These are phyloP conservation scores for Scaptomyza tumidula DNA, from an alignment of 2,888 invertebrate species.

Conservation along the genomic window DNA sequence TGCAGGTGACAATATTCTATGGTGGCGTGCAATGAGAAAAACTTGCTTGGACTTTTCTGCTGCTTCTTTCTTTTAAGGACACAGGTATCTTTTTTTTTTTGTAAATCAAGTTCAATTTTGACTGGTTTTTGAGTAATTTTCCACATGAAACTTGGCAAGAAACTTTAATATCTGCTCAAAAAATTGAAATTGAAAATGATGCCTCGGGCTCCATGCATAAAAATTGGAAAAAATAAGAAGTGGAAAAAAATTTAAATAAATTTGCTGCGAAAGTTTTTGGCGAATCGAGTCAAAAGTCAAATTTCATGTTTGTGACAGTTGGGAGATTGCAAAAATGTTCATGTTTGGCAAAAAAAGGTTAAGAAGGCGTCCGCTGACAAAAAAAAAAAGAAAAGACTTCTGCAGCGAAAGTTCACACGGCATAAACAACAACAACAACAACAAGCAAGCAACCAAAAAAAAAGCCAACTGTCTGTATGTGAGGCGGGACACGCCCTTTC, in stretches of 20 bases:
- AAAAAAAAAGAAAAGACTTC: constrained; percentile 12
- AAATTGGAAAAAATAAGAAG: constrained; percentile 7
- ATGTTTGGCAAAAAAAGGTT: constrained; percentile 54
- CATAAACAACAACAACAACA: constrained; percentile 19
- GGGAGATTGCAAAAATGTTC: constrained; percentile 61
- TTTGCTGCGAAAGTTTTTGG: constrained; percentile 33
- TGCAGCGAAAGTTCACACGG: constrained; percentile 54
- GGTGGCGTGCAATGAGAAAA: background rate
- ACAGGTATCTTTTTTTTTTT: too few relatives aligned
- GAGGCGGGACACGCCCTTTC: constrained; percentile 37
- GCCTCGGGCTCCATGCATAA: constrained; percentile 2
- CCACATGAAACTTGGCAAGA: background rate
- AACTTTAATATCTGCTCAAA: constrained; percentile 7
- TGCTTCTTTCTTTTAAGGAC: background rate
- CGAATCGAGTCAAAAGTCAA: constrained; percentile 53
- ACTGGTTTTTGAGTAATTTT: background rate
- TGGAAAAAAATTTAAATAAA: constrained; percentile 34
- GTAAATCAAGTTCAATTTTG: background rate
- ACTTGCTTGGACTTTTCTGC: background rate
- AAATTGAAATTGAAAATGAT: constrained; percentile 17
- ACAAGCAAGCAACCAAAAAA: constrained; percentile 13
- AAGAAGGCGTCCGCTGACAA: constrained; percentile 33
- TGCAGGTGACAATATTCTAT: background rate
- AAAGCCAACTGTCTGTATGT: constrained; percentile 41
- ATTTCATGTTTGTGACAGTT: constrained; percentile 68